A percentile compares a stretch with the other conserved stretches of the same genome.
These are phyloP conservation scores for Procavia capensis DNA, from an alignment of 2,113 vertebrate genomes.

Conservation along the genomic window DNA sequence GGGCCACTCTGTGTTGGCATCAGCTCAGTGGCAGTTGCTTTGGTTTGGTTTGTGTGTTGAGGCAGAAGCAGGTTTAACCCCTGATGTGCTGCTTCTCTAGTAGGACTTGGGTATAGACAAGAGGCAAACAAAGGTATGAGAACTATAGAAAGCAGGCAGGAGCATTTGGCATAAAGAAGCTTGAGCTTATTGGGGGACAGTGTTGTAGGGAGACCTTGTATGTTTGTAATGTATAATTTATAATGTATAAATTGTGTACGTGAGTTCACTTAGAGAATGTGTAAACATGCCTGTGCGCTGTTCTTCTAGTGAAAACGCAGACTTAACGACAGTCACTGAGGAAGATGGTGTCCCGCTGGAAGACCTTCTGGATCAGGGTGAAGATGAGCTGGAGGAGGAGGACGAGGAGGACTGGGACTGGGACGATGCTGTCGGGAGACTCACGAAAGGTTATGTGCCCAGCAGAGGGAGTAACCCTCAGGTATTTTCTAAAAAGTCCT, in stretches of 20 bases:
- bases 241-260: too few species aligned
- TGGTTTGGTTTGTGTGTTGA: too few species aligned
- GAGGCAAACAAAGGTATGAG: neutral
- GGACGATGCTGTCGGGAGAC: slow-evolving; percentile 85
- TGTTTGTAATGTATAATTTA: too few species aligned
- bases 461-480: slow-evolving; percentile 87
- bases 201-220: neutral
- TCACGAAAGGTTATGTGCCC: slow-evolving; percentile 83
- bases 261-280: neutral
- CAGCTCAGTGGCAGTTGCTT: too few species aligned
- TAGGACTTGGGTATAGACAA: neutral
- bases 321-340: slow-evolving; percentile 12
- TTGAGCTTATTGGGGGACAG: neutral
- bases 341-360: neutral
- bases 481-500: slow-evolving; percentile 80
- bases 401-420: slow-evolving; percentile 89
- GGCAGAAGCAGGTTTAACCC: neutral
- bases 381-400: slow-evolving; percentile 63
- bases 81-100: neutral
- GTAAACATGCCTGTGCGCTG: slow-evolving; percentile 34
- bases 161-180: neutral
- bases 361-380: neutral
- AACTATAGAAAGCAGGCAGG: neutral
- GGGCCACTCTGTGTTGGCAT: too few species aligned
- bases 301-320: slow-evolving; percentile 79